These are phyloP conservation scores for Drosophila busckii DNA, from an alignment of 1,140 invertebrate genomes.

Conservation along the genomic window DNA sequence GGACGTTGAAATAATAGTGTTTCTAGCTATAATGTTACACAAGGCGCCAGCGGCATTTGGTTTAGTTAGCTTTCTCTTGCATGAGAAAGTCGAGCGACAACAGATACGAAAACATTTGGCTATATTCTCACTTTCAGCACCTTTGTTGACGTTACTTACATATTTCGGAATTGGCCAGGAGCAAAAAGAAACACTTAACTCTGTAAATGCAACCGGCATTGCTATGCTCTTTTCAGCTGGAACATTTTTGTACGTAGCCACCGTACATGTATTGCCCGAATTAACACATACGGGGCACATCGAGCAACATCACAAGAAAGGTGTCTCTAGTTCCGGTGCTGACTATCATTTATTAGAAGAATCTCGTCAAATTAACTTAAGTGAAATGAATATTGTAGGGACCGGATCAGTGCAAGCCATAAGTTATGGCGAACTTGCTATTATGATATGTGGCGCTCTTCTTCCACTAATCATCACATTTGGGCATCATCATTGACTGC, in stretches of 20 bases:
- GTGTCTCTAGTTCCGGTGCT: constrained; percentile 20
- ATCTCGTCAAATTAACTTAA: constrained; percentile 15
- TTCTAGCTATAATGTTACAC: constrained; percentile 99
- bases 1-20: constrained; percentile 98
- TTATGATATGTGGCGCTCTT: constrained; percentile 82
- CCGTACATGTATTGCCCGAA: constrained; percentile 98
- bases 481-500: constrained; percentile 97
- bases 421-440: constrained; percentile 88
- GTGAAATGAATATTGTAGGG: constrained; percentile 4
- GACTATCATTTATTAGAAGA: constrained; percentile 62
- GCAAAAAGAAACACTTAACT: constrained; percentile 85
- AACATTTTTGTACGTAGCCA: constrained; percentile 99
- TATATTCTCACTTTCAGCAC: constrained; percentile 96
- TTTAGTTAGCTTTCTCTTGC: constrained; percentile 96
- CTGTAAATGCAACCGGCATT: constrained; percentile 92
- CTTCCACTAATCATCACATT: constrained; percentile 90
- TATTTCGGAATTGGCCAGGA: constrained; percentile 96
- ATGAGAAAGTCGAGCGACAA: constrained; percentile 92
- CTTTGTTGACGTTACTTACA: constrained; percentile 92
- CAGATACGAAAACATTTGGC: constrained; percentile 93
- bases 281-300: constrained; percentile 82
- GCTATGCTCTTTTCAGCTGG: constrained; percentile 99
- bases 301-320: constrained; percentile 55
- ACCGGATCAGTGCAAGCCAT: constrained; percentile 75
- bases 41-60: constrained; percentile 99